These are phyloP conservation scores for Pristionchus entomophagus DNA, from an alignment of 2,888 invertebrate genomes.

Conservation along the genomic window DNA sequence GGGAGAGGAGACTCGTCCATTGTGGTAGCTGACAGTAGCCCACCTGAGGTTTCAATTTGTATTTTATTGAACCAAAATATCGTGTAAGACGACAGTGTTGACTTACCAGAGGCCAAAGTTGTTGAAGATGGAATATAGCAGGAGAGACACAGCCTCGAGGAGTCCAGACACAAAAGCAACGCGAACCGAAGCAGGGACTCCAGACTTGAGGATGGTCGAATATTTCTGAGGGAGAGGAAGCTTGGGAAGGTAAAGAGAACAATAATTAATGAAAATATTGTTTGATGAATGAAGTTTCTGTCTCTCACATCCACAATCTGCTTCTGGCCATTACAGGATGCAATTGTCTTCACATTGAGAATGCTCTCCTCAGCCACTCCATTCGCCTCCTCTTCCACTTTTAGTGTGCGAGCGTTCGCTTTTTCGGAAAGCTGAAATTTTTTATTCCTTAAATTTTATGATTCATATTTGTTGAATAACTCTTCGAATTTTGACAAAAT, in stretches of 20 bases:
- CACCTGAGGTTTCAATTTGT: too few relatives aligned
- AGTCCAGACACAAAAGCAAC: background rate
- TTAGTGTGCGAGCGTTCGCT: background rate
- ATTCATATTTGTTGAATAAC: too few relatives aligned
- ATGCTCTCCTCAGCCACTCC: too few relatives aligned
- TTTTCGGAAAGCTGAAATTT: background rate
- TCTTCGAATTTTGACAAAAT: too few relatives aligned
- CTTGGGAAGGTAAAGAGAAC: too few relatives aligned
- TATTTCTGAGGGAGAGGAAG: constrained; percentile 6
- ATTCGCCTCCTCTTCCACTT: background rate
- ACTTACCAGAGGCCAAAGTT: constrained; percentile 1
- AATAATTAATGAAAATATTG: too few relatives aligned
- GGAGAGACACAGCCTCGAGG: background rate
- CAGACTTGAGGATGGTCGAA: background rate
- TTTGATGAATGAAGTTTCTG: too few relatives aligned
- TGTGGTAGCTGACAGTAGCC: background rate
- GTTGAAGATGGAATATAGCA: background rate
- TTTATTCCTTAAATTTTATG: too few relatives aligned
- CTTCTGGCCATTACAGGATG: background rate
- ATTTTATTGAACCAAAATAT: too few relatives aligned
- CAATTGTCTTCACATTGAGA: constrained; percentile 31
- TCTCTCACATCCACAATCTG: background rate
- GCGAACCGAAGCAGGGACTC: background rate
- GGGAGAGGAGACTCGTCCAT: background rate
- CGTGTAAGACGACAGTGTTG: too few relatives aligned